phyloP scores from a whole-genome alignment of 2,113 vertebrate genomes.

The Leucopsar rothschildi region DNA sequence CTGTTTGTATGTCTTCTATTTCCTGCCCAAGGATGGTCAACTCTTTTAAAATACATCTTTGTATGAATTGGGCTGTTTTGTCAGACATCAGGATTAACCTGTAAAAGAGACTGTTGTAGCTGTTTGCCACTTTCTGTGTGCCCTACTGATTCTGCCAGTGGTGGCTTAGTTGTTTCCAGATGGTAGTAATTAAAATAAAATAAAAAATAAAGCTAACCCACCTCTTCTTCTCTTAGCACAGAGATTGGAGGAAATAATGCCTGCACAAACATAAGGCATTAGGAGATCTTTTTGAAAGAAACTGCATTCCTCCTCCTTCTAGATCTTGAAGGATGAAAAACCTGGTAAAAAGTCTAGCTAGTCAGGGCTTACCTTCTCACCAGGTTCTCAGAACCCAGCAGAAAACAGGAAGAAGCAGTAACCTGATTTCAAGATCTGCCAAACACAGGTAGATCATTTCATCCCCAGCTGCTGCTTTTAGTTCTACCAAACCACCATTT shows the following conservation, averaged over 20 bases:
- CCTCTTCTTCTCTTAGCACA: not conserved
- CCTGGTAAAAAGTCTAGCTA: not conserved
- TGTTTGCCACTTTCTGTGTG: not conserved
- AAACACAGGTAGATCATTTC: not conserved
- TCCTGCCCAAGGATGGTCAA: not conserved
- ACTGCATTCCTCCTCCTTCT: not conserved
- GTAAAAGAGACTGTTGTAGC: not conserved
- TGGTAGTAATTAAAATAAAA: not conserved
- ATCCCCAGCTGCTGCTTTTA: not conserved
- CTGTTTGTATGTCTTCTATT: not conserved
- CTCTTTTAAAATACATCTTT: not conserved
- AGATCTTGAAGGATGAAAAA: not conserved
- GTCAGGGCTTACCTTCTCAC: not conserved
- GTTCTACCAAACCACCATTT: not conserved
- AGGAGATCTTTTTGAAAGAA: not conserved
- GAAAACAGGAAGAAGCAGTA: not conserved
- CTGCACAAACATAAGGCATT: not conserved
- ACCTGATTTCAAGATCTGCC: not conserved
- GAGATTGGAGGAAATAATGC: not conserved
- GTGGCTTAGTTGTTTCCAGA: not conserved
- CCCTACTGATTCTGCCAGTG: not conserved
- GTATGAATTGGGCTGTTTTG: not conserved
- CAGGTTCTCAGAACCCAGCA: not conserved
- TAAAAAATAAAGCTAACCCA: not conserved
- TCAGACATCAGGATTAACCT: not conserved